Percentiles rank a stretch among this genome's conserved stretches.
These are phyloP conservation scores for Cantharis nigra DNA, from an alignment of 2,888 invertebrate species.

Conservation along the genomic window DNA sequence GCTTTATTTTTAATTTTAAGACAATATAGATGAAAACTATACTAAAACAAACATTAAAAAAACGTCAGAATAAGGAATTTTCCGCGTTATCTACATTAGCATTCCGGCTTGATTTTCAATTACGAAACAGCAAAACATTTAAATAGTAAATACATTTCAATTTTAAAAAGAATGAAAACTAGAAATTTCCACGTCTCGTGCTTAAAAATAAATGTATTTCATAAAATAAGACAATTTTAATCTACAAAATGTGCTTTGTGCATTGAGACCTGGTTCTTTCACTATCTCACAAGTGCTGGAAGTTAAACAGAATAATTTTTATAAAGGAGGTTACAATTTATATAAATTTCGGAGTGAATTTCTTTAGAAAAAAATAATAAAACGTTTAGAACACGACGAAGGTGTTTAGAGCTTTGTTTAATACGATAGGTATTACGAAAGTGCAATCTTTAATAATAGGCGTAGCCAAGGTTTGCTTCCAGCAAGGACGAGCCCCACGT, in stretches of 20 bases:
- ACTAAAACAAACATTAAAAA: neutral
- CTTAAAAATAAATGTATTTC: neutral
- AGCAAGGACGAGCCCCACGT: constrained; percentile 10
- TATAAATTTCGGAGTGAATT: neutral
- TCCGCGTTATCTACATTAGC: neutral
- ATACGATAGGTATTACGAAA: neutral
- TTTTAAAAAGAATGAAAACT: neutral
- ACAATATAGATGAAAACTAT: too few relatives aligned
- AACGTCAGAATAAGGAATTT: neutral
- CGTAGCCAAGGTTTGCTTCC: constrained; percentile 8
- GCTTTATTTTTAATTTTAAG: too few relatives aligned
- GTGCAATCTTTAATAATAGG: constrained; percentile 9
- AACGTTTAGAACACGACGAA: neutral
- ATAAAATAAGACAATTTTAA: neutral
- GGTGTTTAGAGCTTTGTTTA: neutral
- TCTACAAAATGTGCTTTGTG: neutral
- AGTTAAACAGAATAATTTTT: neutral
- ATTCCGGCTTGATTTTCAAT: neutral
- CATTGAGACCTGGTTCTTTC: neutral
- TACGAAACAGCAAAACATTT: neutral
- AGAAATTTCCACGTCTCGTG: neutral
- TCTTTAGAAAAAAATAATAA: neutral
- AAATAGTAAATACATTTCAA: neutral
- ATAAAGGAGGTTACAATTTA: neutral
- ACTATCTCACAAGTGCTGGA: neutral